A percentile compares a stretch with the other conserved stretches of the same genome.
These are phyloP conservation scores for Astyanax mexicanus DNA, from an alignment of 2,797 vertebrate species.

Conservation along the genomic window DNA sequence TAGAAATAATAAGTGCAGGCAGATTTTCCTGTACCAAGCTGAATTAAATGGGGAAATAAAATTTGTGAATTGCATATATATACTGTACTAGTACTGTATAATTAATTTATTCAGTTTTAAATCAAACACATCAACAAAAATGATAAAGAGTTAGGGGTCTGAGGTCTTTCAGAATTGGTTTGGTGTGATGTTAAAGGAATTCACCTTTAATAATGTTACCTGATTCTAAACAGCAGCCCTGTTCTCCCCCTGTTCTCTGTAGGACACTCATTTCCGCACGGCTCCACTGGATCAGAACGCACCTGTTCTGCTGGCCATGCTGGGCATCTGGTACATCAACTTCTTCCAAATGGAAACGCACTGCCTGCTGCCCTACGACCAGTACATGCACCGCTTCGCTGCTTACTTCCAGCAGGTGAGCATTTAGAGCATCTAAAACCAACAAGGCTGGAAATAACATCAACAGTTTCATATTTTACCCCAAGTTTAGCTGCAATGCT, in stretches of 20 bases:
- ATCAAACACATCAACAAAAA: too few species aligned
- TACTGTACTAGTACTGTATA: too few species aligned
- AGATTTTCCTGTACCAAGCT: too few species aligned
- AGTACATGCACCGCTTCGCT: conserved; percentile 97
- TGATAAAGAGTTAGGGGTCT: too few species aligned
- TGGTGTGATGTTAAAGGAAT: too few species aligned
- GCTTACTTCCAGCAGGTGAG: conserved; percentile 98
- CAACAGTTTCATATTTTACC: background rate
- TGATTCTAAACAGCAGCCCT: background rate
- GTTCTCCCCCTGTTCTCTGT: background rate
- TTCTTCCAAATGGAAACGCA: conserved; percentile 94
- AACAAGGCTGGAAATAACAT: too few species aligned
- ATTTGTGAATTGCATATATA: too few species aligned
- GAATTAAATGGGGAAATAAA: too few species aligned
- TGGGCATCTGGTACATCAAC: conserved; percentile 97
- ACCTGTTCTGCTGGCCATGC: conserved; percentile 89
- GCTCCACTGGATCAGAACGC: conserved; percentile 90
- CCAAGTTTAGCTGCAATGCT: background rate
- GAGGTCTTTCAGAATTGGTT: too few species aligned
- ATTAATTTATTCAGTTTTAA: too few species aligned
- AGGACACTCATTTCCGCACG: conserved; percentile 93
- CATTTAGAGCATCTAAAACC: background rate
- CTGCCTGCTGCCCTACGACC: conserved; percentile 94
- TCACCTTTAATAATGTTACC: too few species aligned
- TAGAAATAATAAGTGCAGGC: background rate